Evolutionary conservation across 1,140 invertebrate genomes (phyloP).

Genomic region (Helicoverpa zea): DNA sequence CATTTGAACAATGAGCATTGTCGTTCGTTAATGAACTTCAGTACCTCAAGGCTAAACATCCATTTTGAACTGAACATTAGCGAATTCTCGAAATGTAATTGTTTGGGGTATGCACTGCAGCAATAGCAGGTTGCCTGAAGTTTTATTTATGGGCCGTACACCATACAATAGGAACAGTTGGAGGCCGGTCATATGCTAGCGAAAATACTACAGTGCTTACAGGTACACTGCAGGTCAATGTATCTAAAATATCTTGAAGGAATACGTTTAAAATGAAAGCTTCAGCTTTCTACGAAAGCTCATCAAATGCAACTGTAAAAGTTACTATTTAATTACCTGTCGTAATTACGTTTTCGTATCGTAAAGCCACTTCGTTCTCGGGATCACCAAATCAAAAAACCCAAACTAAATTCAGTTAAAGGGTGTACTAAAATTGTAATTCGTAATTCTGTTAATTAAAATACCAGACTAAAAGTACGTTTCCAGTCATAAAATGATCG

Average conservation of each 20-base stretch:
- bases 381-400: background rate
- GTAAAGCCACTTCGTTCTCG: background rate
- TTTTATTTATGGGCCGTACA: background rate
- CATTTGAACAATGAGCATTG: too few species aligned
- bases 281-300: background rate
- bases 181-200: background rate
- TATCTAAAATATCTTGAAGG: too few species aligned
- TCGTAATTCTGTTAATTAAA: conserved; percentile 17
- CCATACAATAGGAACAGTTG: conserved; percentile 9
- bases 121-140: background rate
- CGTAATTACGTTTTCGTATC: background rate
- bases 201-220: too few species aligned
- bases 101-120: background rate
- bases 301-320: background rate
- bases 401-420: conserved; percentile 18
- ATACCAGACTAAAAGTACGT: conserved; percentile 9
- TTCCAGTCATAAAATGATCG: conserved; percentile 8
- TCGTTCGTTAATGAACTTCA: too few species aligned
- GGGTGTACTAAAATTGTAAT: background rate
- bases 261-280: too few species aligned
- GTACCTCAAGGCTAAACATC: too few species aligned
- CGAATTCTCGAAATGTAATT: background rate
- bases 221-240: too few species aligned
- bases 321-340: background rate
- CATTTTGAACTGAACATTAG: background rate